A percentile compares a stretch with the other conserved stretches of the same genome.
These are phyloP conservation scores for Triplophysa yarkandensis DNA, from an alignment of 2,797 vertebrate species.

Conservation along the genomic window DNA sequence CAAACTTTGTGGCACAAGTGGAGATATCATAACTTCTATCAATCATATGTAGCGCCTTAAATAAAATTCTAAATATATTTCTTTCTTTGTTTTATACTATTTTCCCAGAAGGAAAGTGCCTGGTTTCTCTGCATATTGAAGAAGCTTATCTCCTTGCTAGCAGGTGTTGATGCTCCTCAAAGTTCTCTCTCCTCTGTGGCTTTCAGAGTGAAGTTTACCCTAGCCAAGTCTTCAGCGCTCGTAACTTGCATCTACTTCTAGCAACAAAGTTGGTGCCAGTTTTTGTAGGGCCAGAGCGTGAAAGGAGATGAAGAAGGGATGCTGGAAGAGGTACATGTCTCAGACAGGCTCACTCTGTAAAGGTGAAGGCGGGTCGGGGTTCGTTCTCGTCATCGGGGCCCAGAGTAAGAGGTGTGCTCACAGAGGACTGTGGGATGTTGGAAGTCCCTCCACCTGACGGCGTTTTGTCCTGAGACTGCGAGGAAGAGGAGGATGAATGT, in stretches of 20 bases:
- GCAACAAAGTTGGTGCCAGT: constrained; percentile 56
- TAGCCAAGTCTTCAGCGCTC: constrained; percentile 44
- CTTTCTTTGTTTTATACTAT: constrained; percentile 7
- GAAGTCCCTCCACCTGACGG: constrained; percentile 72
- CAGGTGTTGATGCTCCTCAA: constrained; percentile 27
- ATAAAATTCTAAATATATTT: constrained; percentile 68
- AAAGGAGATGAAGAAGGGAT: constrained; percentile 39
- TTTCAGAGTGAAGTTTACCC: constrained; percentile 23
- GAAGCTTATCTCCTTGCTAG: constrained; percentile 22
- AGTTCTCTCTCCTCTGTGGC: constrained; percentile 21
- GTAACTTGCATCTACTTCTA: constrained; percentile 59
- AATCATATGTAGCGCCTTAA: constrained; percentile 68
- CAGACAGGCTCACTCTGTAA: constrained; percentile 73
- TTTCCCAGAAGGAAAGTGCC: constrained; percentile 30
- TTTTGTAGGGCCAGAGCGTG: constrained; percentile 55
- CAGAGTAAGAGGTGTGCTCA: constrained; percentile 66
- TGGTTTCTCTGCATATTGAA: constrained; percentile 2
- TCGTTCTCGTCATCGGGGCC: constrained; percentile 55
- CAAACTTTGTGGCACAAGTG: constrained; percentile 18
- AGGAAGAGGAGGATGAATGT: constrained; percentile 92
- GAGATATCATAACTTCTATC: constrained; percentile 48
- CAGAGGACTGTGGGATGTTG: constrained; percentile 68
- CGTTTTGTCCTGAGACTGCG: constrained; percentile 87
- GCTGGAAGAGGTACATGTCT: constrained; percentile 62
- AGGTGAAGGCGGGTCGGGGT: constrained; percentile 81